Base-by-base conservation (phyloP, 2,797 vertebrate genomes). In the Argyrosomus regius region DNA sequence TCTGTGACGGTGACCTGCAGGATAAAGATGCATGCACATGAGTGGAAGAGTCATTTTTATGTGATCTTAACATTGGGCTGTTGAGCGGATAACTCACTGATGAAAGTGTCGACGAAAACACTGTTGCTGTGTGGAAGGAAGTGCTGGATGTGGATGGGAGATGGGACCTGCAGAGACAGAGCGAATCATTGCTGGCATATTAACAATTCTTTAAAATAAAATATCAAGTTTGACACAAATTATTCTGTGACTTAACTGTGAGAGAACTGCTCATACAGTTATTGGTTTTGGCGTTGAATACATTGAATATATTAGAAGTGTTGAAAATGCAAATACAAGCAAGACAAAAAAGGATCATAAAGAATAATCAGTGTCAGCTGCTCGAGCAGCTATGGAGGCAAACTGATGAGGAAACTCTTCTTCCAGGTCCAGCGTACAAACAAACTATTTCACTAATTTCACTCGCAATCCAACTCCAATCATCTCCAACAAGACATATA, bases 1-100 rank as follows among this genome's bases (percentile, higher is more conserved):
- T 98, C 96, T 77, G 96, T 97, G 87, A 96, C 49, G 0, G 95
- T 95, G 65, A 98, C 92, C 98, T 99, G 72, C 10, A 3, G 31
- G 31, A 57, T 26, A 12, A 43, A 45, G 1, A 77, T 52, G 13
- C 5, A 53, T 39, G 20, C 6, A 6, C 7, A 2, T 24, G 22
- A 52, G 20, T 52, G 8, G 10, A 61, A 0, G 12, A 45, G 28
- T 59, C 3, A 39, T 22, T 45, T 49, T 26, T 10, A 18, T 22
- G n/a, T 64, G 18, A 31, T 45, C 31, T 24, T 10, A 28, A 68
- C 41, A 7, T 18, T 12, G 8, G 28, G 35, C 17, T 3, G 11
- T 26, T 56, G 9, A 35, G 59, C 3, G 52, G 43, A 54, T 41
- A 50, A 91, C 91, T 92, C 75, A 95, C 94, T 31, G 76, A 39